Evolutionary conservation across 2,113 vertebrate genomes (phyloP).

Genomic region (Bothrops jararaca): DNA sequence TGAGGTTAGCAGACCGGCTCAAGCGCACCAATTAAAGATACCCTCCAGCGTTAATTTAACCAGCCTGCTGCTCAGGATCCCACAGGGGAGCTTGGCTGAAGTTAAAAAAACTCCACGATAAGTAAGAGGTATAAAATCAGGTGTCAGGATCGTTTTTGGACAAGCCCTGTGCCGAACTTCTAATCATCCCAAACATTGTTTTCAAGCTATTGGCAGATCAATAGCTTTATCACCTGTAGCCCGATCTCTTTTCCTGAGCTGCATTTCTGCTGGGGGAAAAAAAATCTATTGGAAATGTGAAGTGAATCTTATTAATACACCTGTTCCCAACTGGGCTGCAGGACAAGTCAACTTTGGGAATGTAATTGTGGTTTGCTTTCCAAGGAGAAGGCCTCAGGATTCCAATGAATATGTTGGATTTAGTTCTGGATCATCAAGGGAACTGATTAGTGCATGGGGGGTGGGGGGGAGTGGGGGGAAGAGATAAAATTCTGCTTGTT

Average conservation of each 20-base stretch:
- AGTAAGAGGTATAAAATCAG: background rate
- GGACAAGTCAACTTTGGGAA: background rate
- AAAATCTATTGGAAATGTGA: background rate
- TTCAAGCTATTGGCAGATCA: background rate
- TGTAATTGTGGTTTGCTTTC: background rate
- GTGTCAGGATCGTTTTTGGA: background rate
- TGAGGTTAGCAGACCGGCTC: background rate
- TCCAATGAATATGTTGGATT: background rate
- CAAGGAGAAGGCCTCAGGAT: background rate
- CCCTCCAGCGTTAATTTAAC: background rate
- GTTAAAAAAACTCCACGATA: background rate
- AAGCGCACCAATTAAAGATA: background rate
- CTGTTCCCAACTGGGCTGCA: background rate
- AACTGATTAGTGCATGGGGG: too few relatives aligned
- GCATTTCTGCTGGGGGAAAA: background rate
- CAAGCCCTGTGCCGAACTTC: background rate
- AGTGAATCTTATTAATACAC: background rate
- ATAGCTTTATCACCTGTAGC: background rate
- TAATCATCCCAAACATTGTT: background rate
- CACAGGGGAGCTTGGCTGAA: background rate
- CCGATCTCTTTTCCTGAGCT: background rate
- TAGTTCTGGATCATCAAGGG: background rate
- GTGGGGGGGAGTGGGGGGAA: too few relatives aligned
- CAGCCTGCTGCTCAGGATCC: background rate
- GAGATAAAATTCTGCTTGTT: too few relatives aligned